These are phyloP conservation scores for Lottia gigantea DNA, from an alignment of 2,888 invertebrate species.

Conservation along the genomic window DNA sequence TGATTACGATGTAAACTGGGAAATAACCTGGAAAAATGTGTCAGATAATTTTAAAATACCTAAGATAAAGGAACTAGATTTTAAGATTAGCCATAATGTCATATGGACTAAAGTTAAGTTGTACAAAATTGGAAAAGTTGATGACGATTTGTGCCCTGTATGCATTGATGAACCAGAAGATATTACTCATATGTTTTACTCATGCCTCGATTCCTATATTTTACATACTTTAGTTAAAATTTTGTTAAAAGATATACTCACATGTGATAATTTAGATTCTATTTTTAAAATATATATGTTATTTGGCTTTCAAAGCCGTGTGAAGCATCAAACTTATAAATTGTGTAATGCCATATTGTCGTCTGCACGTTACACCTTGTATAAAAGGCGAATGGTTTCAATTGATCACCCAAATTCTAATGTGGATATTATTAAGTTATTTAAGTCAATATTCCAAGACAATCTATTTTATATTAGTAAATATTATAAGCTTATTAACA, in stretches of 20 bases:
- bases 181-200: background rate
- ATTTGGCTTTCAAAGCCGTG: background rate
- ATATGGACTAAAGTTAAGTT: background rate
- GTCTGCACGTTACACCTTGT: background rate
- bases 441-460: background rate
- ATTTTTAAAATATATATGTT: background rate
- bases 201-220: background rate
- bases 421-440: background rate
- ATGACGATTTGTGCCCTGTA: background rate
- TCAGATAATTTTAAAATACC: background rate
- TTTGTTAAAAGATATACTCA: background rate
- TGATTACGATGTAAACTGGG: background rate
- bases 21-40: background rate
- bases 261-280: background rate
- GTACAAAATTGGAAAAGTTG: background rate
- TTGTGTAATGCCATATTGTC: conserved; percentile 1
- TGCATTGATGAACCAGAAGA: background rate
- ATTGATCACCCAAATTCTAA: background rate
- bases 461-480: background rate
- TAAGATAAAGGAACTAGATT: background rate
- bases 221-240: background rate
- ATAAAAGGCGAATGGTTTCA: background rate
- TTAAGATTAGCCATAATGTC: background rate
- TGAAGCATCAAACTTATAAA: background rate
- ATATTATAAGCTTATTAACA: background rate